Evolutionary conservation across 2,888 invertebrate species (phyloP).

Genomic region (Deroplatys truncata): DNA sequence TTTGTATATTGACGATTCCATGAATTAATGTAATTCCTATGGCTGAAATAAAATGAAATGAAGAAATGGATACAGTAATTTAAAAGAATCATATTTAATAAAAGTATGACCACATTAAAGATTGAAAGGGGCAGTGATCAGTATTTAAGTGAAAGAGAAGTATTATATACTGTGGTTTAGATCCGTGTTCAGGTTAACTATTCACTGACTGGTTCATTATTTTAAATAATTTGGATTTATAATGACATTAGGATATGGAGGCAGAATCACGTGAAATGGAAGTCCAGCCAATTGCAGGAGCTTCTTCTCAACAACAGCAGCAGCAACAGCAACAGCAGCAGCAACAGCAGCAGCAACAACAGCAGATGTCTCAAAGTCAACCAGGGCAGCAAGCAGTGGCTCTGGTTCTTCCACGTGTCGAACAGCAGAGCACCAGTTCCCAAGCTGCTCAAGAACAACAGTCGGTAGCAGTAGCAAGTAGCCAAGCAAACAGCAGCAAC

Average conservation of each 20-base stretch:
- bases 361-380: conserved; percentile 13
- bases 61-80: too few species aligned
- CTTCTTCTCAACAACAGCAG: conserved; percentile 11
- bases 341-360: conserved; percentile 19
- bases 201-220: too few species aligned
- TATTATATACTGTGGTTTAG: too few species aligned
- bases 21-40: too few species aligned
- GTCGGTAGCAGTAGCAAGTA: conserved; percentile 34
- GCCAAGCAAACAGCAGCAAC: conserved; percentile 47
- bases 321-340: conserved; percentile 14
- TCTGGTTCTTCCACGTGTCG: conserved; percentile 64
- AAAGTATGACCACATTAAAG: too few species aligned
- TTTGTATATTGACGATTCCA: too few species aligned
- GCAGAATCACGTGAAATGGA: conserved; percentile 29
- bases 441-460: conserved; percentile 44
- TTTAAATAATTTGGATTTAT: not conserved
- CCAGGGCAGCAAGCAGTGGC: conserved; percentile 57
- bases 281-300: not conserved
- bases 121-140: too few species aligned
- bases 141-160: too few species aligned
- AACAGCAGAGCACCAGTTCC: conserved; percentile 40
- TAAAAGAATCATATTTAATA: too few species aligned
- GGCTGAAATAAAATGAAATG: too few species aligned
- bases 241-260: conserved; percentile 46
- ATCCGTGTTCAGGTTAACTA: too few species aligned